Evolutionary conservation across 2,797 vertebrate species (phyloP).

Genomic region (Coregonus ussuriensis): DNA sequence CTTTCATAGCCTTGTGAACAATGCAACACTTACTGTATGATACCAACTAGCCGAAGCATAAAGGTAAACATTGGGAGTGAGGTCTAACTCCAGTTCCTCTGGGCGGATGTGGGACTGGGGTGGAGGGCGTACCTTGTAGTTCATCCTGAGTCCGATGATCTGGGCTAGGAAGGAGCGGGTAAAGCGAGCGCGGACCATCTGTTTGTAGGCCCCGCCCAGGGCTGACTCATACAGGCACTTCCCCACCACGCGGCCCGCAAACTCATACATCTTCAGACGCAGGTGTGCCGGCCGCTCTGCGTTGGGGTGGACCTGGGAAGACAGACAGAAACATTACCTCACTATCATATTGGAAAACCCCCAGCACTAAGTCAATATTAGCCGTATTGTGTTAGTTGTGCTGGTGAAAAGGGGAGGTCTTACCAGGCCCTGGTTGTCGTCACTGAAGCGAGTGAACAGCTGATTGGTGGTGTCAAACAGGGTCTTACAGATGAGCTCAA

Average conservation of each 20-base stretch:
- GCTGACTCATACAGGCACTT: conserved; percentile 98
- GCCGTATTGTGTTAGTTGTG: too few relatives aligned
- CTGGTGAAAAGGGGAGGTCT: conserved; percentile 30
- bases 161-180: conserved; percentile 98
- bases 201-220: conserved; percentile 92
- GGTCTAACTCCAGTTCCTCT: background rate
- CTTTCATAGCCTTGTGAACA: conserved; percentile 36
- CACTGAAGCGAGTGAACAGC: conserved; percentile 94
- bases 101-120: conserved; percentile 1
- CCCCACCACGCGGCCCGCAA: conserved; percentile 93
- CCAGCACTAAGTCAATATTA: background rate
- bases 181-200: conserved; percentile 94
- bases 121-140: conserved; percentile 74
- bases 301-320: conserved; percentile 91
- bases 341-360: conserved; percentile 7
- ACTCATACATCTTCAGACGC: conserved; percentile 94
- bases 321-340: background rate
- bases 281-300: conserved; percentile 85
- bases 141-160: conserved; percentile 98
- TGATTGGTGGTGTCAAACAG: conserved; percentile 95
- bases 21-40: conserved; percentile 48
- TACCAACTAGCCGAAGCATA: conserved; percentile 28
- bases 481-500: conserved; percentile 94
- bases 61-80: conserved; percentile 51
- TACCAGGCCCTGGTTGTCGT: conserved; percentile 97